These are phyloP conservation scores for Australoheros scitulus DNA, from an alignment of 2,113 vertebrate genomes.

Conservation along the genomic window DNA sequence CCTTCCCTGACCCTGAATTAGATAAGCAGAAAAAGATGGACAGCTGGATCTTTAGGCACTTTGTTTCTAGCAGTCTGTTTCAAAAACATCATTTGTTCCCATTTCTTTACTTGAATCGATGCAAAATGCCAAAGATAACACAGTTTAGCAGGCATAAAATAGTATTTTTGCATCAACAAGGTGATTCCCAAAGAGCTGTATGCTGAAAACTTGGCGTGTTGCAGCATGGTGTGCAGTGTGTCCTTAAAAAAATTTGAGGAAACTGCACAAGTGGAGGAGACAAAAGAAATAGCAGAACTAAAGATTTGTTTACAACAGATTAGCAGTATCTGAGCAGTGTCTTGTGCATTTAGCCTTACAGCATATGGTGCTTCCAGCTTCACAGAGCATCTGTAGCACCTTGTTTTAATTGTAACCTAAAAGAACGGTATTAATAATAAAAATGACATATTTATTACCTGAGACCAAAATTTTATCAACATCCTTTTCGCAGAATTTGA, in stretches of 20 bases:
- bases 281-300: not conserved
- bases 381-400: not conserved
- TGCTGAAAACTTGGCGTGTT: not conserved
- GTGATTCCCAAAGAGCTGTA: not conserved
- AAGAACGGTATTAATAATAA: not conserved
- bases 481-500: not conserved
- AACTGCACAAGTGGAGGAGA: not conserved
- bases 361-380: no score
- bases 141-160: not conserved
- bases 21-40: no score
- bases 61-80: no score
- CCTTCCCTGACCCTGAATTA: no score
- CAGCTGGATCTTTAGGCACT: no score
- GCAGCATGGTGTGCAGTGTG: not conserved
- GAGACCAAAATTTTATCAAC: not conserved
- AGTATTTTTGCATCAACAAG: not conserved
- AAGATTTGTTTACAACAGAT: no score
- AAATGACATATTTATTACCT: not conserved
- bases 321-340: no score
- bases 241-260: not conserved
- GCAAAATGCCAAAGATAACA: not conserved
- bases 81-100: not conserved
- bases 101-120: not conserved
- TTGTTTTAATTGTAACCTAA: no score
- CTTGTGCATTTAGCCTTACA: no score